Conservation (phyloP, 2,888 invertebrate genomes). For the Drosophila koepferae region DNA sequence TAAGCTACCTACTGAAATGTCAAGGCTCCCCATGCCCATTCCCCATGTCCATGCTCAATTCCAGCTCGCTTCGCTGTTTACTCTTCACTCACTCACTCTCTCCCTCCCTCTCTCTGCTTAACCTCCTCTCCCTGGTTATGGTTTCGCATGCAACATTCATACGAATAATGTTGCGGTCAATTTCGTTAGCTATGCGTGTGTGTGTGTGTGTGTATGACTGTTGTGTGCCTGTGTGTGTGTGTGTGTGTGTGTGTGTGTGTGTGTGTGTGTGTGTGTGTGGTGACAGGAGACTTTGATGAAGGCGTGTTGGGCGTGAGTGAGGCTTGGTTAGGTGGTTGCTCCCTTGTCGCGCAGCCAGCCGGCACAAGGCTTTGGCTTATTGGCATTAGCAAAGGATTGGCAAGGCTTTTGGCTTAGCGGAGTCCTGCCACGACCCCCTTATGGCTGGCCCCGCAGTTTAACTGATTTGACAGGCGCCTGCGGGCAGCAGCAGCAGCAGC, state of each 20-base stretch:
- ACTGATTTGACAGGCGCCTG: conserved; percentile 57
- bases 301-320: background rate
- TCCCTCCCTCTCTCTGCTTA: background rate
- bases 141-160: conserved; percentile 66
- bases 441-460: background rate
- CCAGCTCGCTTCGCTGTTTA: background rate
- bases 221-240: background rate
- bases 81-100: background rate
- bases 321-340: background rate
- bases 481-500: conserved; percentile 20
- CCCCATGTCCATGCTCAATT: no score
- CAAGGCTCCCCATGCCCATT: background rate
- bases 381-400: conserved; percentile 64
- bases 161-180: conserved; percentile 79
- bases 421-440: background rate
- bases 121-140: conserved; percentile 11
- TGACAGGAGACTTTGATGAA: conserved; percentile 12
- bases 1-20: conserved; percentile 12
- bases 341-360: conserved; percentile 15
- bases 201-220: background rate
- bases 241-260: background rate
- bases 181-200: conserved; percentile 54
- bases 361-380: conserved; percentile 59
- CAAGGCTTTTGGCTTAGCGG: conserved; percentile 43
- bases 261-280: conserved; percentile 9